These are phyloP conservation scores for Synergus itoensis DNA, from an alignment of 2,888 invertebrate species.

Conservation along the genomic window DNA sequence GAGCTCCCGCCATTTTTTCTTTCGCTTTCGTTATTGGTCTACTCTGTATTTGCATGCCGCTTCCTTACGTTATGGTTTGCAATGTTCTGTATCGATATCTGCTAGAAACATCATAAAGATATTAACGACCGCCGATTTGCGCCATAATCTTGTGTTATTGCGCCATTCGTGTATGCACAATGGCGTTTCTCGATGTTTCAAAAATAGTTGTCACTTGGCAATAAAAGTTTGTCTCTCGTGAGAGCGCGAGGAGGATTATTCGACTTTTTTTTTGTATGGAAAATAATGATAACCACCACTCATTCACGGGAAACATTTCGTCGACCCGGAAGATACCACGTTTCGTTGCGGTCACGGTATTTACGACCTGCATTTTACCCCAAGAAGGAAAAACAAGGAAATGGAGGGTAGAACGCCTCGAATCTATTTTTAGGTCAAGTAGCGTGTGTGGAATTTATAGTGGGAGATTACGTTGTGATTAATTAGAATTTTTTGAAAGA, in stretches of 20 bases:
- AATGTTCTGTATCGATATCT: constrained; percentile 16
- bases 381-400: constrained; percentile 22
- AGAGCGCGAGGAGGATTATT: not conserved
- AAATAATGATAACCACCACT: constrained; percentile 28
- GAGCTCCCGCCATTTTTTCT: constrained; percentile 18
- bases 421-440: constrained; percentile 38
- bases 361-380: constrained; percentile 26
- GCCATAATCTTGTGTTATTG: constrained; percentile 33
- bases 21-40: constrained; percentile 16
- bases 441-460: constrained; percentile 35
- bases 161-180: constrained; percentile 26
- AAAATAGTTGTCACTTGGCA: constrained; percentile 20
- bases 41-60: constrained; percentile 11
- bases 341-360: constrained; percentile 37
- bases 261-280: not conserved
- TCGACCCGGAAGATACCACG: not conserved
- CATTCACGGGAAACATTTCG: constrained; percentile 26
- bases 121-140: constrained; percentile 33
- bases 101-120: constrained; percentile 28
- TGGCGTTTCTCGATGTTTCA: not conserved
- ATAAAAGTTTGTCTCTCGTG: constrained; percentile 8
- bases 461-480: constrained; percentile 32
- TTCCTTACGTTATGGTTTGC: not conserved
- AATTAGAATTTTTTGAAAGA: constrained; percentile 26
- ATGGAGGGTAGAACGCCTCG: constrained; percentile 17